Evolutionary conservation across 2,888 invertebrate species (phyloP).

Genomic region (Gymnocheta viridis): DNA sequence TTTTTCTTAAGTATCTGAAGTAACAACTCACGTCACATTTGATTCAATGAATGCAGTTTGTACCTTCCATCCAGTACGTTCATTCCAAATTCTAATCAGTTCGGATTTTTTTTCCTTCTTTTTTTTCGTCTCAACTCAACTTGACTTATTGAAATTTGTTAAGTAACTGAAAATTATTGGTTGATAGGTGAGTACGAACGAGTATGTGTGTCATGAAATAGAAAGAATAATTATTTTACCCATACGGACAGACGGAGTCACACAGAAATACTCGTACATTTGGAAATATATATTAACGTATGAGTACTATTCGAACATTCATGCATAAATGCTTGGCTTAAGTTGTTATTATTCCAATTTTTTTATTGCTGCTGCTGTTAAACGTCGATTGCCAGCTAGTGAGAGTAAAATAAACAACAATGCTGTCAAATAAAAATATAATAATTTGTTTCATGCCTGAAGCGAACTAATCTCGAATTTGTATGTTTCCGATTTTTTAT

Average conservation of each 20-base stretch:
- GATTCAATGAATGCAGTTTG: constrained; percentile 30
- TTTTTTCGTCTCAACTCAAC: constrained; percentile 58
- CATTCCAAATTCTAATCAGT: constrained; percentile 48
- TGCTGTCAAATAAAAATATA: constrained; percentile 43
- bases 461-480: too few relatives aligned
- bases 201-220: constrained; percentile 35
- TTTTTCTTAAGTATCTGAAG: constrained; percentile 5
- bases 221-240: constrained; percentile 59
- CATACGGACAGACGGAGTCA: constrained; percentile 38
- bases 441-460: neutral
- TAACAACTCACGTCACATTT: constrained; percentile 64
- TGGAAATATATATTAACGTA: constrained; percentile 15
- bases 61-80: constrained; percentile 40
- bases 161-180: constrained; percentile 77
- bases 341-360: constrained; percentile 44
- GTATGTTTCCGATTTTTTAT: too few relatives aligned
- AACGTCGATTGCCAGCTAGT: constrained; percentile 18
- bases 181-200: constrained; percentile 13
- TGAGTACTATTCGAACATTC: constrained; percentile 32
- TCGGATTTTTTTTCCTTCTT: neutral
- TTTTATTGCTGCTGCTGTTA: constrained; percentile 16
- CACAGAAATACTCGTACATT: constrained; percentile 42
- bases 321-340: constrained; percentile 40
- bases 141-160: constrained; percentile 77
- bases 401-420: constrained; percentile 34